Conservation (phyloP, 2,797 vertebrate species). For the Gobionotothen gibberifrons region DNA sequence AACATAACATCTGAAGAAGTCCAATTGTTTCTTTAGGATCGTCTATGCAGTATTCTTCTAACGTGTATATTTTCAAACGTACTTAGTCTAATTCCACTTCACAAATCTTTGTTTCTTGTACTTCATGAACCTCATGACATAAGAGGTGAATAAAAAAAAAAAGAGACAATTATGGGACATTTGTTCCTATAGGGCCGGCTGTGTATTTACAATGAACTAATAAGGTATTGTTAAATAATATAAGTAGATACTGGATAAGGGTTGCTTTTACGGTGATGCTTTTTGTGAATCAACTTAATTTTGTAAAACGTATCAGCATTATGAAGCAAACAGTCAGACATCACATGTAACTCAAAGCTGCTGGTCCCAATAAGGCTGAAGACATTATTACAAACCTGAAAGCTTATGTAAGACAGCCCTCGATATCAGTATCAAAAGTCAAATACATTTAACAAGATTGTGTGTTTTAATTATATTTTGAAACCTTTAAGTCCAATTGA, state of each 20-base stretch:
- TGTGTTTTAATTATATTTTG: slow-evolving; percentile 1
- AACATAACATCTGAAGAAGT: background rate
- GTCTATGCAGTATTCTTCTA: background rate
- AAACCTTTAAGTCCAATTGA: too few species aligned
- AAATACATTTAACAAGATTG: background rate
- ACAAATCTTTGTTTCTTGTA: too few species aligned
- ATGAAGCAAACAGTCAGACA: slow-evolving; percentile 11
- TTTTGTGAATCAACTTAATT: background rate
- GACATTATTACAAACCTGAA: background rate
- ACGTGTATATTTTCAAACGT: slow-evolving; percentile 4
- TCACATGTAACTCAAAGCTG: slow-evolving; percentile 2
- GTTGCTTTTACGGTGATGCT: background rate
- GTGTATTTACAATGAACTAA: background rate
- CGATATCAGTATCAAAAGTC: background rate
- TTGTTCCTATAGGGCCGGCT: background rate
- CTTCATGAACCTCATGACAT: background rate
- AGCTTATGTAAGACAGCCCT: background rate
- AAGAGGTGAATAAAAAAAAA: slow-evolving; percentile 11
- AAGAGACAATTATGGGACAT: background rate
- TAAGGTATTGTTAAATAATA: background rate
- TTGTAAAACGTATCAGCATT: background rate
- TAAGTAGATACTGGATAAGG: background rate
- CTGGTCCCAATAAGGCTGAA: slow-evolving; percentile 38
- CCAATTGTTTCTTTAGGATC: background rate
- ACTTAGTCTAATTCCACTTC: slow-evolving; percentile 2